Evolutionary conservation across 2,888 invertebrate genomes (phyloP).

Genomic region (Drosophila mimetica): DNA sequence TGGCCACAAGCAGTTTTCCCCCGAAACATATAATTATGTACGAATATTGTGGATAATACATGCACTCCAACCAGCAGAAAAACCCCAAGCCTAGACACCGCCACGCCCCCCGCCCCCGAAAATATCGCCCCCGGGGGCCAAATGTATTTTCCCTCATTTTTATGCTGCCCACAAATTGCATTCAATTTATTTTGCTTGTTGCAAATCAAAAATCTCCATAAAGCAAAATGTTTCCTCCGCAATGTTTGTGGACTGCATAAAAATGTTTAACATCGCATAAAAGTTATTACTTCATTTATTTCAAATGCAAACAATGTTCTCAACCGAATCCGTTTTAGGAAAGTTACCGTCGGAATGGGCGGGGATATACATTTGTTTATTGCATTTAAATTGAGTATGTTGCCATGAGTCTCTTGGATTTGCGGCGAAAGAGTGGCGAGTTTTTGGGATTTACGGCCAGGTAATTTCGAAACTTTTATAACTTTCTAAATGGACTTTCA

Average conservation of each 20-base stretch:
- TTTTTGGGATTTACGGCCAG: not conserved
- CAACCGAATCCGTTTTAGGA: constrained; percentile 46
- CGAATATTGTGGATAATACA: constrained; percentile 42
- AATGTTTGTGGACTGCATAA: constrained; percentile 67
- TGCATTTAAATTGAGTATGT: constrained; percentile 33
- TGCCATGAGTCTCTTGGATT: not conserved
- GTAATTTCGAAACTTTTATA: constrained; percentile 10
- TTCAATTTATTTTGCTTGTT: constrained; percentile 76
- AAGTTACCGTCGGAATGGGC: constrained; percentile 13
- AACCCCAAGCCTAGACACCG: constrained; percentile 14
- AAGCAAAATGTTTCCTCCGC: constrained; percentile 59
- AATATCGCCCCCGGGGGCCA: constrained; percentile 26
- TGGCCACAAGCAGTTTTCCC: constrained; percentile 50
- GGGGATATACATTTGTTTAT: constrained; percentile 31
- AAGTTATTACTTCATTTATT: constrained; percentile 77
- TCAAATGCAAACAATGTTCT: constrained; percentile 73
- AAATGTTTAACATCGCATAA: constrained; percentile 73
- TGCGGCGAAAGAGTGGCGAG: not conserved
- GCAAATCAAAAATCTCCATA: constrained; percentile 77
- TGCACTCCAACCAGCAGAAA: no score
- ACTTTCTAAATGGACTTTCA: constrained; percentile 13
- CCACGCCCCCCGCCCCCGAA: not conserved
- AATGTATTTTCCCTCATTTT: constrained; percentile 67
- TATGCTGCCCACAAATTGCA: constrained; percentile 73
- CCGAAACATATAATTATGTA: constrained; percentile 66